Evolutionary conservation across 2,113 vertebrate genomes (phyloP).

Genomic region (Zapus hudsonius): DNA sequence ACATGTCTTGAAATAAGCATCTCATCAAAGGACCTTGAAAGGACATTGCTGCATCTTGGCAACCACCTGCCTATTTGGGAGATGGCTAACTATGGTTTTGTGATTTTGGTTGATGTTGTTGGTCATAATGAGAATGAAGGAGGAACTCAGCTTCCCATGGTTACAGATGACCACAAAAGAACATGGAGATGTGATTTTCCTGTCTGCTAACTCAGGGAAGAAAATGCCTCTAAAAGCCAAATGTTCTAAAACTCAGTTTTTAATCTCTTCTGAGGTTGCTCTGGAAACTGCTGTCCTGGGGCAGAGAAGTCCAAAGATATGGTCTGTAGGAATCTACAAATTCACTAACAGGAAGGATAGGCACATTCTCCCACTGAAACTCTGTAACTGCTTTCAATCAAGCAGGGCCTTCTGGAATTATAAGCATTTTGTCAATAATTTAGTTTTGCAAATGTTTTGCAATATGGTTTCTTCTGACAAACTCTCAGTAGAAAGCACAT

Average conservation of each 20-base stretch:
- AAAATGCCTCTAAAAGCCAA: not conserved
- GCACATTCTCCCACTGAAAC: slow-evolving; percentile 13
- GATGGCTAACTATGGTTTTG: not conserved
- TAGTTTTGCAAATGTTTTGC: slow-evolving; percentile 63
- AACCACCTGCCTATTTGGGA: not conserved
- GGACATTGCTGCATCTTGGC: not conserved
- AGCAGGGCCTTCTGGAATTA: slow-evolving; percentile 53
- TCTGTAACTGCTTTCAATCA: slow-evolving; percentile 70
- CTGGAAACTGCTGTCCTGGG: not conserved
- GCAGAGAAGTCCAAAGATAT: not conserved
- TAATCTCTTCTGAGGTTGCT: slow-evolving; percentile 13
- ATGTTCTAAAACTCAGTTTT: not conserved
- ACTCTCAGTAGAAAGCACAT: slow-evolving; percentile 61
- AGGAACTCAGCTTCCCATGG: not conserved
- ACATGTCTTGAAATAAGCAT: not conserved
- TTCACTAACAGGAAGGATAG: not conserved
- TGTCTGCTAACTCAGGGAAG: not conserved
- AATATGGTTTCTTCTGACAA: slow-evolving; percentile 66
- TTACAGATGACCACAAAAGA: not conserved
- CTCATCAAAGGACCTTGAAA: not conserved
- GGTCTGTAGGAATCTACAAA: not conserved
- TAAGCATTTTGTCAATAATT: slow-evolving; percentile 59
- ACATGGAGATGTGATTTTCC: not conserved
- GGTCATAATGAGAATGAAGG: not conserved
- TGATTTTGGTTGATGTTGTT: not conserved